A percentile compares a stretch with the other conserved stretches of the same genome.
Evolutionary conservation across 53 echinoderm and acorn worm genomes (phyloP).

Genomic region (Holothuria leucospilota): DNA sequence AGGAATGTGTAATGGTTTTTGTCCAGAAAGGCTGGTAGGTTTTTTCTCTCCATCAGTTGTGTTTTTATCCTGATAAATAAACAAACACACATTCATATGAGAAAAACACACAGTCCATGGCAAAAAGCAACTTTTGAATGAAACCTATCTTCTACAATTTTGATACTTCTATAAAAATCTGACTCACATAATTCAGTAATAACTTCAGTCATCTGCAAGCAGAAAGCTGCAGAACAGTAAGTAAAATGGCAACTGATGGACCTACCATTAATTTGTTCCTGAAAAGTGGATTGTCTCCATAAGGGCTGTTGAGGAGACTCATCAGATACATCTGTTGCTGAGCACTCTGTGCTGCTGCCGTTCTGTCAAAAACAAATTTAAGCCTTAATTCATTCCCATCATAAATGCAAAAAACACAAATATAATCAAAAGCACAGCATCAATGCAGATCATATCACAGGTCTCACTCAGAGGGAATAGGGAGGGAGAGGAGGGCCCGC

Average conservation of each 20-base stretch:
- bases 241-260: not conserved
- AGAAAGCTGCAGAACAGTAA: not conserved
- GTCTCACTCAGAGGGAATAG: too few species aligned
- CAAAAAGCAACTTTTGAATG: too few species aligned
- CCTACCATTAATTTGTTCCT: conserved; percentile 84
- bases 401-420: too few species aligned
- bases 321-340: conserved; percentile 84
- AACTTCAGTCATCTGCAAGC: too few species aligned
- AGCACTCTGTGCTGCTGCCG: conserved; percentile 50
- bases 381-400: not conserved
- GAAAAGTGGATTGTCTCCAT: conserved; percentile 93
- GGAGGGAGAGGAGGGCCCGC: too few species aligned
- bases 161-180: too few species aligned
- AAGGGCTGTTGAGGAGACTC: conserved; percentile 61
- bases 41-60: conserved; percentile 75
- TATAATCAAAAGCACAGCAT: too few species aligned
- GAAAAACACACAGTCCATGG: too few species aligned
- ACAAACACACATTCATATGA: not conserved
- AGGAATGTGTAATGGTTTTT: conserved; percentile 85
- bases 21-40: conserved; percentile 82
- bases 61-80: conserved; percentile 67
- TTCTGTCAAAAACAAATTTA: conserved; percentile 26
- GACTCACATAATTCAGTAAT: too few species aligned
- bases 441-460: too few species aligned
- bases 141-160: too few species aligned